Evolutionary conservation across 2,888 invertebrate genomes (phyloP), one percentile per base, ranked within the genome.

Genomic region (Andricus quercusramuli): DNA sequence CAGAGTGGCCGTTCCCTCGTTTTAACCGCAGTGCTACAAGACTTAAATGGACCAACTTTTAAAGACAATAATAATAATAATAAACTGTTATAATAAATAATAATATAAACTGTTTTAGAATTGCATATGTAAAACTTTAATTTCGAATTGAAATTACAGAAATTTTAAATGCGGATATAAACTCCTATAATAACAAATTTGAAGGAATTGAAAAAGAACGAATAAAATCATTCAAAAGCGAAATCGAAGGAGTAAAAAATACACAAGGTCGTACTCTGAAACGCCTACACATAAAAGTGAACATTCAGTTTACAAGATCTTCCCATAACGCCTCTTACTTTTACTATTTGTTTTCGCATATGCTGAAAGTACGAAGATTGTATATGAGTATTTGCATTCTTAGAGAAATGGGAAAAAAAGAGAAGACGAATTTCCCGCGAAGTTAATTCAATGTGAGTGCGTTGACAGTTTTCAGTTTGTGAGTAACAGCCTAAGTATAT

Each of bases 401-500:
- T 2, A 13, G 70, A 70, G 44, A 70, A 68, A 70, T 29, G 3
- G 70, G 17, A 47, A 32, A 67, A 20, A 56, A 47, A 51, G 20
- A n/a, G 32, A 56, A 51, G 29, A 51, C 5, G 25, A 32, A 51
- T 70, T 51, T 51, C 32, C 29, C 20, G 15, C 20, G 2, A 1
- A 25, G 17, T 51, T 51, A 74, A 74, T 74, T 74, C n/a, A 74
- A 74, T 56, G 47, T 29, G 70, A 51, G 51, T 51, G 51, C 51
- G 29, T 74, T 74, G 70, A 51, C 70, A 51, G 29, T 51, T 47
- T 74, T 56, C 51, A 32, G 70, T 74, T 51, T 74, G 29, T 32
- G 25, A 41, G n/a, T 22, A 22, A 41, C 29, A 25, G 25, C 29
- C 25, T 25, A 44, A 47, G 6, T 17, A 22, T 25, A 17, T 17